Base-by-base conservation (phyloP, 2,113 vertebrate species). In the Aix galericulata region DNA sequence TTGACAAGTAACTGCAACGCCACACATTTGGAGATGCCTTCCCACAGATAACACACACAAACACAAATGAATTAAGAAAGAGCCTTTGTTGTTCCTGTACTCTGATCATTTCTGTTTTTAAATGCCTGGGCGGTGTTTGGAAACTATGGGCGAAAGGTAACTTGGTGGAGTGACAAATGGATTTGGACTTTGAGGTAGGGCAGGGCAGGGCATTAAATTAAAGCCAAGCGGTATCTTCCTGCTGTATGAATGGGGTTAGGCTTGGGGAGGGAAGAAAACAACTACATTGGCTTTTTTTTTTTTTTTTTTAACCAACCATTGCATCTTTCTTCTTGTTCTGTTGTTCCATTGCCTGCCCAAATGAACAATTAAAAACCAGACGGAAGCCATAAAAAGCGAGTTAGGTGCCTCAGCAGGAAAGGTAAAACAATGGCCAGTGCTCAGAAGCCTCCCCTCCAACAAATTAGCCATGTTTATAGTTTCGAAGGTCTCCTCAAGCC, bases 131-230 rank as follows among this genome's bases (percentile, higher is more conserved):
- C 2, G 74, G 86, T 91, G 86, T 69, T 89, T 40, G 66, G 83
- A 95, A 96, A 91, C 80, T 75, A 52, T 53, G 42, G 77, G 77
- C 2, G 27, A 96, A 96, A 92, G 74, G 91, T 84, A 75, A 75
- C 69, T 67, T 58, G 64, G 64, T 74, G 60, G 58, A 82, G 50
- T 48, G 86, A 92, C 94, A 89, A 93, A 93, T 2, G 79, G 77
- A 91, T 91, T 78, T 92, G 62, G 77, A 95, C 86, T 92, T 82
- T 89, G 83, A 93, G 69, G 89, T 48, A 69, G 79, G 84, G 93
- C 55, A 91, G 93, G 91, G 95, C 15, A 78, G 60, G 74, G 81
- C 62, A 76, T 79, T 85, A 68, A 97, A 92, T 82, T 87, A 79
- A 92, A 92, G 32, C 40, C 2, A 1, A 84, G 48, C 72, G 42